These are phyloP conservation scores for Archips crataeganus DNA, from an alignment of 2,888 invertebrate genomes.

Conservation along the genomic window DNA sequence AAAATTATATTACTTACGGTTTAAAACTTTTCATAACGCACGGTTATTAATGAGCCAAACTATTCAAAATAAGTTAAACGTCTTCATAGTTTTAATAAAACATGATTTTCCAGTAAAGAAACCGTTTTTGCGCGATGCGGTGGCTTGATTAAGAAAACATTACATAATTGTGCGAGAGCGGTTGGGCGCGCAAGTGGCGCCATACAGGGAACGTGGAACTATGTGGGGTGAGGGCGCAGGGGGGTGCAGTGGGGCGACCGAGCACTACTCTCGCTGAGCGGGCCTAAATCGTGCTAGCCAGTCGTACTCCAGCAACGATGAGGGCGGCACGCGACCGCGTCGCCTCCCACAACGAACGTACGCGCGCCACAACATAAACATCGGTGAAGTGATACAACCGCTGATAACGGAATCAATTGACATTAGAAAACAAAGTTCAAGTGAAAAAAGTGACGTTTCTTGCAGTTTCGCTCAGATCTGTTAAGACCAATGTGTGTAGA, in stretches of 20 bases:
- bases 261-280: constrained; percentile 73
- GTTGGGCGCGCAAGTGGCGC: constrained; percentile 81
- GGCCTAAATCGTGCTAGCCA: constrained; percentile 64
- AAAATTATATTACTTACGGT: too few relatives aligned
- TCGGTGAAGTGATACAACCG: constrained; percentile 66
- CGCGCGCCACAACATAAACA: constrained; percentile 81
- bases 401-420: constrained; percentile 57
- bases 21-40: not conserved
- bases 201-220: constrained; percentile 80
- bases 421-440: constrained; percentile 57
- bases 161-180: constrained; percentile 82
- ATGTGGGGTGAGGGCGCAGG: constrained; percentile 73
- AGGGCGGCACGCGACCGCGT: constrained; percentile 73
- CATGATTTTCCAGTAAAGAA: constrained; percentile 51
- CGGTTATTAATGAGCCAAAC: not conserved
- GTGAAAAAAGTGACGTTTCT: constrained; percentile 51
- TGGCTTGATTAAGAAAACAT: constrained; percentile 83
- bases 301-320: constrained; percentile 79
- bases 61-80: not conserved
- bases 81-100: constrained; percentile 1
- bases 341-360: constrained; percentile 64
- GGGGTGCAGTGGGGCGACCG: constrained; percentile 70
- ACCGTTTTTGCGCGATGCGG: constrained; percentile 71
- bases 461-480: constrained; percentile 55
- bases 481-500: constrained; percentile 78